Evolutionary conservation across 2,888 invertebrate species (phyloP).

Genomic region (Tetranychus piercei): DNA sequence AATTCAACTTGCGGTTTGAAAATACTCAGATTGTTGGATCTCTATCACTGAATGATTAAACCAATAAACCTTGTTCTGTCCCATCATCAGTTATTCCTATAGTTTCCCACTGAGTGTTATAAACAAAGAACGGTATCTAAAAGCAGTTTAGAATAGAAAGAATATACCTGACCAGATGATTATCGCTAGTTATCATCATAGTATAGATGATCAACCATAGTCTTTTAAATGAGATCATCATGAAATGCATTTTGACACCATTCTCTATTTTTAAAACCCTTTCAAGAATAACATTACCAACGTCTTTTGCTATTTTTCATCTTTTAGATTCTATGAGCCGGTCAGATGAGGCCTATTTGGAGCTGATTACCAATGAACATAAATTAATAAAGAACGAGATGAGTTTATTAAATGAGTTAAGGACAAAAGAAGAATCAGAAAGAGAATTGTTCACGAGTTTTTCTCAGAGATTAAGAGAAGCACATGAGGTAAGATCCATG

Average conservation of each 20-base stretch:
- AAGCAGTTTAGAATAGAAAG: no score
- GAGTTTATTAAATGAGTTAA: not conserved
- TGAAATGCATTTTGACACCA: no score
- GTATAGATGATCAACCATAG: no score
- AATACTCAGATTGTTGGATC: no score
- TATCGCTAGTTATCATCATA: no score
- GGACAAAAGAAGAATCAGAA: constrained; percentile 16
- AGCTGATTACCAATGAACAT: constrained; percentile 19
- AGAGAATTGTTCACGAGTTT: constrained; percentile 17
- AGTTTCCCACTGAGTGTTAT: no score
- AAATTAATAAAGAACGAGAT: constrained; percentile 19
- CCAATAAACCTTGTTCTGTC: not conserved
- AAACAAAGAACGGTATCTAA: no score
- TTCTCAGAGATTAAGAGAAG: constrained; percentile 17
- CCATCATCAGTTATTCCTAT: no score
- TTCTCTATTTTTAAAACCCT: not conserved
- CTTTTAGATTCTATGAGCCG: constrained; percentile 8
- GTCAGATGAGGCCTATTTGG: constrained; percentile 16
- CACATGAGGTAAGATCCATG: constrained; percentile 15
- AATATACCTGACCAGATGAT: no score
- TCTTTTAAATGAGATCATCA: no score
- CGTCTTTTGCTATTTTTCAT: not conserved
- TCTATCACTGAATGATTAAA: no score
- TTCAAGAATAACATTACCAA: not conserved
- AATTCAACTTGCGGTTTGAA: not conserved